Evolutionary conservation across 2,797 vertebrate species (phyloP).

Genomic region (Hypotaenidia okinawae): DNA sequence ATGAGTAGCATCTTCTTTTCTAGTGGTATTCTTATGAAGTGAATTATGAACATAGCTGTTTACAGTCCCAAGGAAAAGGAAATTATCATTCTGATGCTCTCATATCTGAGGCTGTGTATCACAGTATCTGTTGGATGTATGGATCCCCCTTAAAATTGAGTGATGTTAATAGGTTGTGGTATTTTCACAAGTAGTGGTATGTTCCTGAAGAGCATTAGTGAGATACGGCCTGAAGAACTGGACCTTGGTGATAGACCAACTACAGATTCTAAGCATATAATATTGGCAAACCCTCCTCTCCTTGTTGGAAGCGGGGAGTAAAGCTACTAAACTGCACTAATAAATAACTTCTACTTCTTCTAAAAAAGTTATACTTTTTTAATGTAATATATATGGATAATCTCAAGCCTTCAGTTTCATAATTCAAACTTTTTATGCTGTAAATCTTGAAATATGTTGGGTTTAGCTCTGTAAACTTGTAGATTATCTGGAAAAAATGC

Average conservation of each 20-base stretch:
- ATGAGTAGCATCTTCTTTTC: not conserved
- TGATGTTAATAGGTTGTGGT: not conserved
- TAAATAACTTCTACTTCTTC: not conserved
- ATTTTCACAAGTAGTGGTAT: not conserved
- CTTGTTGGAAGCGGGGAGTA: rapidly evolving
- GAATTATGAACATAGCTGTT: not conserved
- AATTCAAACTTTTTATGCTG: not conserved
- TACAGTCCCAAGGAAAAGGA: not conserved
- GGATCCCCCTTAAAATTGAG: not conserved
- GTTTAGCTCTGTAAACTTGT: not conserved
- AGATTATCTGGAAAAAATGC: not conserved
- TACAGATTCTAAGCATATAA: not conserved
- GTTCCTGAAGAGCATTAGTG: not conserved
- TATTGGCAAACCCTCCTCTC: not conserved
- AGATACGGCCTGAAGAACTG: not conserved
- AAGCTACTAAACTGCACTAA: not conserved
- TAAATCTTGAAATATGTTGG: not conserved
- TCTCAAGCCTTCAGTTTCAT: not conserved
- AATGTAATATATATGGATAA: not conserved
- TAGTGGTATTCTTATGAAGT: not conserved
- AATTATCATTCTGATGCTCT: not conserved
- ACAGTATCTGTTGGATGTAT: not conserved
- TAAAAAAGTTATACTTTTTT: not conserved
- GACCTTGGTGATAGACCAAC: not conserved
- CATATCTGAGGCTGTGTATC: not conserved